These are phyloP conservation scores for Ceriagrion tenellum DNA, from an alignment of 2,888 invertebrate species.

Conservation along the genomic window DNA sequence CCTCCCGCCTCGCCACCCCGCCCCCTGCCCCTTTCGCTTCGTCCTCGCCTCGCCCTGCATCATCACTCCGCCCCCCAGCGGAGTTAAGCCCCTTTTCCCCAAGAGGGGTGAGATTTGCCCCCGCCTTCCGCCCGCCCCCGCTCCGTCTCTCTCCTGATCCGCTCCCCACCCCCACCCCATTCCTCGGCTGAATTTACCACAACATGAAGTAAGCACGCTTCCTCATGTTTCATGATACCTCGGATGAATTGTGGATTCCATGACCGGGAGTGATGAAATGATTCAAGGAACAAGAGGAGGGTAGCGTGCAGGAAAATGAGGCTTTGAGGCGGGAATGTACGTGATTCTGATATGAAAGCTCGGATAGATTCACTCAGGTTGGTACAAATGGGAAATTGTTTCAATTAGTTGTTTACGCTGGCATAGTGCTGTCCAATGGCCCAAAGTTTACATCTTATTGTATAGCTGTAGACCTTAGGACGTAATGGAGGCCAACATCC, in stretches of 20 bases:
- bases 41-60: not conserved
- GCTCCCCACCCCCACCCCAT: not conserved
- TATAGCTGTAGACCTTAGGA: no score
- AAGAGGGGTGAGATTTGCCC: not conserved
- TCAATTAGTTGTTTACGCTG: no score
- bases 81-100: not conserved
- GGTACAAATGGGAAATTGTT: not conserved
- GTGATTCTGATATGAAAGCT: no score
- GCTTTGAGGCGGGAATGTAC: not conserved
- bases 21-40: not conserved
- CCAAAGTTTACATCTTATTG: no score
- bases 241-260: not conserved
- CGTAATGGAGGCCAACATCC: no score
- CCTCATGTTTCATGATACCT: constrained; percentile 16
- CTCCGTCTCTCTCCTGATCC: no score
- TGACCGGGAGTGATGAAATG: not conserved
- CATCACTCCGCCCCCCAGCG: not conserved
- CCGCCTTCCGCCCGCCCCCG: not conserved
- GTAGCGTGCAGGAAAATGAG: no score
- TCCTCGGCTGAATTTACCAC: not conserved
- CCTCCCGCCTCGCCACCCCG: not conserved
- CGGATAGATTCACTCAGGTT: not conserved
- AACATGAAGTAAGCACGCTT: not conserved
- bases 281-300: not conserved
- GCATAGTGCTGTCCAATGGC: no score